These are phyloP conservation scores for Ramazzottius varieornatus DNA, from an alignment of 2,888 invertebrate species.

Conservation along the genomic window DNA sequence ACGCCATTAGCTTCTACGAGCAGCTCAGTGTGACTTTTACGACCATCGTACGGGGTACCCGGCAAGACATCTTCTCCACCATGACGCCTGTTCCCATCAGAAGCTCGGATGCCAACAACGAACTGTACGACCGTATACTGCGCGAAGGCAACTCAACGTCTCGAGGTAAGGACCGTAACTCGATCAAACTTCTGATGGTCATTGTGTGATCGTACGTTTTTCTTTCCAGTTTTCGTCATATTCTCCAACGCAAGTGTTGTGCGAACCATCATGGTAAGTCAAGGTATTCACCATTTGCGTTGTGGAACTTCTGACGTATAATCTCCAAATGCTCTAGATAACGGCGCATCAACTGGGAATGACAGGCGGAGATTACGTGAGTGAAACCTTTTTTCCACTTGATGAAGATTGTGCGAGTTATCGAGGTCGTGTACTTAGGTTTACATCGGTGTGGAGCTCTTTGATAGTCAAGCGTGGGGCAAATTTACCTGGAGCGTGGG, in stretches of 20 bases:
- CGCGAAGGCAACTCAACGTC: neutral
- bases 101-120: neutral
- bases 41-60: neutral
- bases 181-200: neutral
- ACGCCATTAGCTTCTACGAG: neutral
- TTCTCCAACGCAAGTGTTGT: neutral
- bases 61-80: neutral
- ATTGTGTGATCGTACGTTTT: neutral
- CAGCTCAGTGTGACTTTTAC: neutral
- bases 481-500: neutral
- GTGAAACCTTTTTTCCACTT: neutral
- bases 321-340: neutral
- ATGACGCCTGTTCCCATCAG: neutral
- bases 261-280: neutral
- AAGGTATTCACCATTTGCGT: neutral
- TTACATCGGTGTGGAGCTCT: neutral
- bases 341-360: neutral
- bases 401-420: neutral
- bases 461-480: neutral
- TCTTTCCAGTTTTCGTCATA: neutral
- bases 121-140: neutral
- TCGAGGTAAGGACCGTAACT: neutral
- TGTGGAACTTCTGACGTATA: neutral
- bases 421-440: neutral
- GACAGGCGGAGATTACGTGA: neutral